Base-by-base conservation (phyloP, 2,113 vertebrate genomes). In the Arvicanthis niloticus region DNA sequence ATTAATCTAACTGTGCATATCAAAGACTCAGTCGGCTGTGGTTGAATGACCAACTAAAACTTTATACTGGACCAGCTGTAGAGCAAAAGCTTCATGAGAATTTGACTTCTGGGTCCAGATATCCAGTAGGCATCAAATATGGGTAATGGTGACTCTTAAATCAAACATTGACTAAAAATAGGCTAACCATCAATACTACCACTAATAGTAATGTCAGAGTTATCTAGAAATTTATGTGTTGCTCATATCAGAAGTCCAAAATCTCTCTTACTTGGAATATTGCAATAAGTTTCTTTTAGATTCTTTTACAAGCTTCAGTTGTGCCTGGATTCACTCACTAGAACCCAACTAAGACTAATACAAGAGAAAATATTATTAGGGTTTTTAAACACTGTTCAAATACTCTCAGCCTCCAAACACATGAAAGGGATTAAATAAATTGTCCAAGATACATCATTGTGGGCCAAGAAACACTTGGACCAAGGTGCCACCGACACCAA, bases 381-480 rank as follows among this genome's bases (percentile, higher is more conserved):
- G 12, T 19, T 67, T 84, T 8, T 56, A 92, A 92, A 37, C 42
- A 70, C 10, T 89, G 29, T 29, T 56, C 53, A 75, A 65, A 85
- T 3, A 58, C 17, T 15, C 51, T 12, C 29, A 82, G 15, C 65
- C 76, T 40, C 92, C 82, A 31, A 96, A 45, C n/a, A 48, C 67
- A 68, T 26, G 88, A 75, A 91, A 89, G 22, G 65, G 12, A 80
- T 65, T 82, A 89, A 81, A 76, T 22, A 89, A 93, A 86, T 73
- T 84, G 60, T 68, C 84, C 51, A 95, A 78, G 40, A 85, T 77
- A 58, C 31, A 78, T 89, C 53, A 62, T 13, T 48, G 1, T 48
- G 45, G 45, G 89, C 86, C 95, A 96, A 96, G 73, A 89, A 72
- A 67, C 58, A 81, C 70, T 81, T 72, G 31, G 19, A 90, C 22